Evolutionary conservation across 1,140 invertebrate species (phyloP).

Genomic region (Hyphantria cunea): DNA sequence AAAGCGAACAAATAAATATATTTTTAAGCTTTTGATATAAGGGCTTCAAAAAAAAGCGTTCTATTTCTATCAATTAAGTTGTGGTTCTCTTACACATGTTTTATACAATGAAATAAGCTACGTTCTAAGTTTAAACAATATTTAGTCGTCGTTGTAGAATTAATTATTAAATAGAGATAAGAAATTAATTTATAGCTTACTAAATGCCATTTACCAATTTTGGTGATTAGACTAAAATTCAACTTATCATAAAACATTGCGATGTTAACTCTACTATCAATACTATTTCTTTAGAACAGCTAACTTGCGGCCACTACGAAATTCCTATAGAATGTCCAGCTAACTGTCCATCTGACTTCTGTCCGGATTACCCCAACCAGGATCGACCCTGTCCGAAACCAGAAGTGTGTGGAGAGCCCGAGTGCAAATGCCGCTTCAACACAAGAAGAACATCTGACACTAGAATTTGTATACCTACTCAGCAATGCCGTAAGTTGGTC

Average conservation of each 20-base stretch:
- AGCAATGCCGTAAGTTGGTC: conserved; percentile 52
- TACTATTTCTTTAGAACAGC: background rate
- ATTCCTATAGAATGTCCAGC: conserved; percentile 32
- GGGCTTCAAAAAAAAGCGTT: no score
- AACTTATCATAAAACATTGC: background rate
- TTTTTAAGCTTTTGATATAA: no score
- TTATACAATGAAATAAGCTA: no score
- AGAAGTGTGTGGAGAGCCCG: conserved; percentile 31
- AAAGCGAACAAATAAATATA: no score
- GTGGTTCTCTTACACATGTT: no score
- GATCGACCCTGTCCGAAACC: conserved; percentile 3
- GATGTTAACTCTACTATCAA: background rate
- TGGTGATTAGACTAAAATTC: background rate
- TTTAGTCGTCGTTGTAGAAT: no score
- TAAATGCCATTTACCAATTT: no score
- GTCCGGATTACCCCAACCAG: conserved; percentile 39
- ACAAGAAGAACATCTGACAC: conserved; percentile 35
- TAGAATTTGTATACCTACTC: conserved; percentile 49
- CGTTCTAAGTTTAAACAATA: no score
- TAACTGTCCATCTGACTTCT: conserved; percentile 44
- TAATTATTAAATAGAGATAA: background rate
- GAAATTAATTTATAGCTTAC: no score
- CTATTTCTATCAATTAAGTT: no score
- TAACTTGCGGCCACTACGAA: conserved; percentile 37
- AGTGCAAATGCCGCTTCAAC: conserved; percentile 48